Percentiles rank a stretch among this genome's conserved stretches.
Conservation (phyloP, 2,797 vertebrate species). For the Rhodeus uyekii region DNA sequence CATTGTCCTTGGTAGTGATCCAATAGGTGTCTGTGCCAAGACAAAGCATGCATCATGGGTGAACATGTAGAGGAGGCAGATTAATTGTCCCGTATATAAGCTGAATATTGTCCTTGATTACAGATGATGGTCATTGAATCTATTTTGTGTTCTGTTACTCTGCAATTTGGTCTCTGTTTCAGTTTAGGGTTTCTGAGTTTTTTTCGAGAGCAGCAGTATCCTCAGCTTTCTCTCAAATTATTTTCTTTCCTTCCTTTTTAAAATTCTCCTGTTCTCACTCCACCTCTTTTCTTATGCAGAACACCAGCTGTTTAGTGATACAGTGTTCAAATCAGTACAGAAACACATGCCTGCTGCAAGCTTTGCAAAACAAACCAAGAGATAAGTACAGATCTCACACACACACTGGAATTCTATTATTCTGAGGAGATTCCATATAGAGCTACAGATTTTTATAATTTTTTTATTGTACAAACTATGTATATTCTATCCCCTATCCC, state of each 20-base stretch:
- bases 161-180: background rate
- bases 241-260: conserved; percentile 39
- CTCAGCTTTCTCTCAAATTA: conserved; percentile 42
- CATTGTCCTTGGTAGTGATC: conserved; percentile 23
- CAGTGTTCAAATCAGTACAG: conserved; percentile 49
- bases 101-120: background rate
- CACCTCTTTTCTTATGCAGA: conserved; percentile 2
- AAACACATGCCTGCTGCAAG: conserved; percentile 43
- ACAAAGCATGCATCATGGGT: conserved; percentile 13
- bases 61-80: background rate
- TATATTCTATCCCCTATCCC: background rate
- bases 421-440: background rate
- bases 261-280: conserved; percentile 34
- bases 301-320: conserved; percentile 54
- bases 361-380: conserved; percentile 2
- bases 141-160: background rate
- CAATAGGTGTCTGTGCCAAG: conserved; percentile 10
- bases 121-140: background rate
- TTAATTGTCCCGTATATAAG: conserved; percentile 15
- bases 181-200: background rate
- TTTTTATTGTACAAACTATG: background rate
- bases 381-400: conserved; percentile 16
- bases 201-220: conserved; percentile 6
- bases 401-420: background rate
- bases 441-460: too few species aligned